Base-by-base conservation (phyloP, 1,140 invertebrate genomes). In the Megalonaias nervosa region DNA sequence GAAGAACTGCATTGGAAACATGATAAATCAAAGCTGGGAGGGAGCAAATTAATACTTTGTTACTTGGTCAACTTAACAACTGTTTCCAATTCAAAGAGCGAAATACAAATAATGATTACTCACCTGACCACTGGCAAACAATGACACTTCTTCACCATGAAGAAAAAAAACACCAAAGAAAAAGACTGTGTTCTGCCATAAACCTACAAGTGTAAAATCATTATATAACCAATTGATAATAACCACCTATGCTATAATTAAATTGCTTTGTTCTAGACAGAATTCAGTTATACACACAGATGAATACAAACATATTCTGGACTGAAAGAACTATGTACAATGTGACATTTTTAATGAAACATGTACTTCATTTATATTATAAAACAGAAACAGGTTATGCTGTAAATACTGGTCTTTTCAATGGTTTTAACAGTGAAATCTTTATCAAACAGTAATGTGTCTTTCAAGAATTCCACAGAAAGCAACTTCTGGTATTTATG, bases 181-280 rank as follows among this genome's bases (percentile, higher is more conserved):
- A 58, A 92, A 87, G 5, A 91, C 89, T 19, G 87, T 21, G 1
- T 92, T 88, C 76, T 94, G 93, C 93, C 93, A 94, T 19, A 93
- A 57, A 58, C 91, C 93, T 92, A 82, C 26, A 84, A 88, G 74
- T 77, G 87, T 79, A 93, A 71, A 5, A 26, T 26, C 4, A 0
- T 19, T 19, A 9, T 16, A 66, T 21, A 17, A 16, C 26, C 4
- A 66, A 14, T n/a, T 16, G 4, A 16, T 16, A n/a, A 66, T 6
- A 66, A 66, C 3, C 17, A 26, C 17, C 1, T 9, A 66, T 12
- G 21, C 19, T n/a, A 21, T 66, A 26, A 66, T 66, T 9, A 26
- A 17, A 66, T 26, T 66, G 21, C 16, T 16, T 66, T 31, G 16
- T 66, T 26, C 65, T 5, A 6, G 26, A 17, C 38, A n/a, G n/a